Base-by-base conservation (phyloP, 2,113 vertebrate genomes). In the Echinops telfairi region DNA sequence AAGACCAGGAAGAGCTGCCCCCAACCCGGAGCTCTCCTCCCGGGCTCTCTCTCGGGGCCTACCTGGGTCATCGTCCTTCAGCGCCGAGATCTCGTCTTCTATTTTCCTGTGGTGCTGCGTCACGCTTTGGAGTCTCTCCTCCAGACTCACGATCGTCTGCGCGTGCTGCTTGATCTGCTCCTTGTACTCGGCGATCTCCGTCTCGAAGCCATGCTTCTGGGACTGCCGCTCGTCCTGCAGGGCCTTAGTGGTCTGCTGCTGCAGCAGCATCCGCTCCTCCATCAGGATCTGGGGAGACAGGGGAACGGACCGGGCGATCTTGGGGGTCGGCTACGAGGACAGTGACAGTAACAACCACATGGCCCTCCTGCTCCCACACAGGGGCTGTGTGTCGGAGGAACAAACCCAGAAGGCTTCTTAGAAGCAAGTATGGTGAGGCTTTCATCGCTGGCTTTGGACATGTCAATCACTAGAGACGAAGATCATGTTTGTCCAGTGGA, bases 161-260 rank as follows among this genome's bases (percentile, higher is more conserved):
- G 98, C 96, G 68, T 98, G 98, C 95, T 99, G 98, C n/a, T 93
- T 98, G 93, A 97, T 97, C 36, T 98, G 98, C 57, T 99, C 98
- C 78, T 98, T 98, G 0, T 98, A 99, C 64, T 96, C 97, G 1
- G 38, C 6, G 15, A 97, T 68, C 60, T 98, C 98, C 2, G 95
- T 86, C 23, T 96, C 95, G 33, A 97, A 95, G 1, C 88, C 91
- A 2, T 87, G 96, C 68, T 94, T 97, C 97, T 97, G 97, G 0
- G 91, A 3, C 14, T 97, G 94, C 0, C 62, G 92, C 40, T 97
- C 85, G 0, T 96, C 96, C 82, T 73, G 91, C 2, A 89, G 0
- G 27, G 71, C 77, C 90, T 83, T 90, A 6, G 97, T 85, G 0
- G 83, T 68, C 4, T 96, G 43, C 0, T 97, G 96, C 2, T 86